Conservation (phyloP, 2,113 vertebrate species). For the Hippocampus comes region DNA sequence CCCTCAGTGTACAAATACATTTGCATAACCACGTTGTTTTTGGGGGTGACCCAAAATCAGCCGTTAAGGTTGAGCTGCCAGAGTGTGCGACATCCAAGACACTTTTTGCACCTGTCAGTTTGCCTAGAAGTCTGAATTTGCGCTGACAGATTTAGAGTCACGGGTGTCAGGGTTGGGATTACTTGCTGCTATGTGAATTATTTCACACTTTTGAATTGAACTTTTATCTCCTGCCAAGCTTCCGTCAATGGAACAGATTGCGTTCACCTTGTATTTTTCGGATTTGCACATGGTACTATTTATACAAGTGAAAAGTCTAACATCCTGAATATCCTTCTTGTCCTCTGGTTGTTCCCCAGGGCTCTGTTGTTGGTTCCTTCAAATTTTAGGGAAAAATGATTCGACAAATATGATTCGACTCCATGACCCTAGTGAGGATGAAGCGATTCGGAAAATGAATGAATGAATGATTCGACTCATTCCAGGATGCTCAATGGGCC, state of each 20-base stretch:
- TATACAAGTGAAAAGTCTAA: too few relatives aligned
- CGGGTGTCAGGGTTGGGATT: slow-evolving; percentile 14
- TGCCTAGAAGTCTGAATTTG: neutral
- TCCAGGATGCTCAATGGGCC: too few relatives aligned
- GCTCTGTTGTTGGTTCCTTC: neutral
- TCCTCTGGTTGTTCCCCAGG: neutral
- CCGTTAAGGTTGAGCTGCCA: slow-evolving; percentile 35
- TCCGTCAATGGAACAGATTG: slow-evolving; percentile 18
- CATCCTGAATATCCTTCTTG: neutral
- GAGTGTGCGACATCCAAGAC: slow-evolving; percentile 1
- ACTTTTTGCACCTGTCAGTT: neutral
- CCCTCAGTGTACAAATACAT: slow-evolving; percentile 34
- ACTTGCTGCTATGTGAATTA: slow-evolving; percentile 7
- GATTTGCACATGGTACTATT: neutral
- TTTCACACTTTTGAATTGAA: slow-evolving; percentile 38
- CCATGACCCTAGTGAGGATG: too few relatives aligned
- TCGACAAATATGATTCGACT: too few relatives aligned
- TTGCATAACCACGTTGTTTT: slow-evolving; percentile 30
- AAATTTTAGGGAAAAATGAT: neutral
- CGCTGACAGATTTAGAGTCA: neutral
- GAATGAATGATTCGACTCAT: too few relatives aligned
- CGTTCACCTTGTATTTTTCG: slow-evolving; percentile 41
- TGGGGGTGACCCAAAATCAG: slow-evolving; percentile 59
- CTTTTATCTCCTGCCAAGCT: slow-evolving; percentile 39
- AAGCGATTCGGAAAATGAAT: too few relatives aligned